Base-by-base conservation (phyloP, 2,797 vertebrate species). In the Tauraco hartlaubi region DNA sequence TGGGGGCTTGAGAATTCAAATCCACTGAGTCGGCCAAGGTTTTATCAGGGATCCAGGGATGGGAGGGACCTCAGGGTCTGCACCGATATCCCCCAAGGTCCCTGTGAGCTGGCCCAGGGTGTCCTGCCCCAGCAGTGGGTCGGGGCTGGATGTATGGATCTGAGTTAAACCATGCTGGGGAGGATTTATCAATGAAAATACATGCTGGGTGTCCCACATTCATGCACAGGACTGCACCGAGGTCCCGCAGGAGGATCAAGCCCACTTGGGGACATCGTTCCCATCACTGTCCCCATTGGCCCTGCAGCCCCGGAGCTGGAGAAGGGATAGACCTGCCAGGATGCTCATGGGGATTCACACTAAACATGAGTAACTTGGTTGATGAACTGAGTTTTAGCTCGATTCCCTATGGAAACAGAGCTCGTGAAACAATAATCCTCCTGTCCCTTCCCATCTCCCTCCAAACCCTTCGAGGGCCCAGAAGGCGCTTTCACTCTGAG, bases 161-260 rank as follows among this genome's bases (percentile, higher is more conserved):
- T 12, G 37, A 23, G 6, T 61, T 39, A 68, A 76, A 29, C 8
- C 35, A 33, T 4, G 0, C 25, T 26, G 5, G 25, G 43, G 21
- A 37, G 46, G 19, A 43, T 29, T 73, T 28, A 15, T 18, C 31
- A 2, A 6, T 26, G 19, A 48, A 9, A 48, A 90, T 59, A 4
- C 11, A 3, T 1, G 8, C 17, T 18, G 46, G 35, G 44, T 12
- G 12, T 14, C 56, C 23, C 39, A 39, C 4, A 26, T 6, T 61
- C n/a, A 17, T 1, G 5, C 0, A 0, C 2, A 31, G 20, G 46
- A 22, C 46, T 7, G 13, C 7, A 26, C 26, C 4, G 1, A 44
- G 21, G 61, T 26, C n/a, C 23, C 13, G 26, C 17, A 33, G 31
- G n/a, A 79, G 31, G 56, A 39, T 25, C 21, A 25, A 88, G 8